Evolutionary conservation across 2,888 invertebrate genomes (phyloP).

Genomic region (Erpobdella octoculata): DNA sequence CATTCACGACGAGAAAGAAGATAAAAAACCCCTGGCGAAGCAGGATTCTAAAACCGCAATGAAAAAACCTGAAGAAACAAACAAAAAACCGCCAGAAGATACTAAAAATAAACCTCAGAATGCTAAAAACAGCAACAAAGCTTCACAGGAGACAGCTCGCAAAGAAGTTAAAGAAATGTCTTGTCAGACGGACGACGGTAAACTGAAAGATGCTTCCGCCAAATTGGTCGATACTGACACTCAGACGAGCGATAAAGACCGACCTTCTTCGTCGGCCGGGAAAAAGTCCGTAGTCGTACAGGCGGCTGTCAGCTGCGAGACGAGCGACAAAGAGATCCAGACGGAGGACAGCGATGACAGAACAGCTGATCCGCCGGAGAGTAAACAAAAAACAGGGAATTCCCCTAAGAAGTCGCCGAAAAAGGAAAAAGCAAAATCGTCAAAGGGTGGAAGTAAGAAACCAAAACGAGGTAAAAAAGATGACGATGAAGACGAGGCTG

Average conservation of each 20-base stretch:
- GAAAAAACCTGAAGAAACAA: neutral
- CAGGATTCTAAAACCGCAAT: neutral
- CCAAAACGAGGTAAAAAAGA: neutral
- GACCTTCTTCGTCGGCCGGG: neutral
- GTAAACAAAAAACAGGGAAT: neutral
- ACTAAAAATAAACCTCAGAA: neutral
- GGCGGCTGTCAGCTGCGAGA: neutral
- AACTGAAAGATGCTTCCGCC: too few relatives aligned
- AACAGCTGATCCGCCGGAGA: neutral
- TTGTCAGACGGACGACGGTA: neutral
- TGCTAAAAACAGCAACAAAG: neutral
- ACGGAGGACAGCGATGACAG: neutral
- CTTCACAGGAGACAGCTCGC: neutral
- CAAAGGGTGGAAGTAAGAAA: neutral
- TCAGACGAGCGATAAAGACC: neutral
- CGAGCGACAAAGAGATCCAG: slow-evolving; percentile 10
- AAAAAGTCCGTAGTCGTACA: neutral
- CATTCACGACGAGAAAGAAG: slow-evolving; percentile 14
- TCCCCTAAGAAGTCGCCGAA: neutral
- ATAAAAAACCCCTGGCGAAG: neutral
- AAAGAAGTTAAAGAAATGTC: slow-evolving; percentile 7
- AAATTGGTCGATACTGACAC: neutral
- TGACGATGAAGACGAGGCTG: neutral
- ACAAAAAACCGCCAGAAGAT: neutral
- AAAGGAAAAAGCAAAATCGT: neutral